Evolutionary conservation across 2,113 vertebrate species (phyloP).

Genomic region (Gadus macrocephalus): DNA sequence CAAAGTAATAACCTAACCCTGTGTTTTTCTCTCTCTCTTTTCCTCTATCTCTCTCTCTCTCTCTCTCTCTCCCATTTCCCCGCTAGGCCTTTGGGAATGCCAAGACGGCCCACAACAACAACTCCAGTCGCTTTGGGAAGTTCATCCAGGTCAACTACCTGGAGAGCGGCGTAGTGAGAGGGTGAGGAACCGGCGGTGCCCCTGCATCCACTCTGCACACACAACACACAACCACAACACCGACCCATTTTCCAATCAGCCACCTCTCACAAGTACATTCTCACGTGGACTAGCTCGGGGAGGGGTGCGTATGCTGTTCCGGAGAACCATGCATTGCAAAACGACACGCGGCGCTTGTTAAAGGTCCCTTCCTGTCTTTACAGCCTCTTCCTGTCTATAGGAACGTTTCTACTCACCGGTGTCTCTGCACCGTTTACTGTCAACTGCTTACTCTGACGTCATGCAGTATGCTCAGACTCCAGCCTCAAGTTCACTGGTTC

Average conservation of each 20-base stretch:
- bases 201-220: background rate
- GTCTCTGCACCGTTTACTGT: background rate
- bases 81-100: constrained; percentile 91
- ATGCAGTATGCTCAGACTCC: constrained; percentile 1
- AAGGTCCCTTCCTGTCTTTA: background rate
- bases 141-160: constrained; percentile 99
- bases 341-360: background rate
- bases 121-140: constrained; percentile 98
- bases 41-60: background rate
- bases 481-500: constrained; percentile 32
- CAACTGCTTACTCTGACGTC: background rate
- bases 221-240: too few relatives aligned
- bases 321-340: too few relatives aligned
- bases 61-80: constrained; percentile 23
- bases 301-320: too few relatives aligned
- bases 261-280: too few relatives aligned
- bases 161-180: constrained; percentile 90
- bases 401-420: background rate
- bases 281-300: too few relatives aligned
- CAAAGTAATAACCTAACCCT: too few relatives aligned
- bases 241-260: too few relatives aligned
- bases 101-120: constrained; percentile 98
- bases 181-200: constrained; percentile 74
- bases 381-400: background rate
- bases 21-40: too few relatives aligned